These are phyloP conservation scores for Drosophila barbarae DNA, from an alignment of 2,888 invertebrate species.

Conservation along the genomic window DNA sequence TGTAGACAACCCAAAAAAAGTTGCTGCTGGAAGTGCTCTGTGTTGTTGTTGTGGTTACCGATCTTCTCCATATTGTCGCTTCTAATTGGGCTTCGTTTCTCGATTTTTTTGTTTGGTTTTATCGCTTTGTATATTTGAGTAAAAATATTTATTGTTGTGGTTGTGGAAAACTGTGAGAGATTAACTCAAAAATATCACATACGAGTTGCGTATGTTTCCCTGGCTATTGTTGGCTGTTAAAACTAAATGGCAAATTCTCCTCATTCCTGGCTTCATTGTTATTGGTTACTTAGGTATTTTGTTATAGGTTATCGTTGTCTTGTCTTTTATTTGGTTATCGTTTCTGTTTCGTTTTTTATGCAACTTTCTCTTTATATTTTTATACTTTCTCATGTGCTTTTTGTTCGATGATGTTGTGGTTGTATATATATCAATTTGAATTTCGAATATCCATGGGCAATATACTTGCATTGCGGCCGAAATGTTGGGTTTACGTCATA, in stretches of 20 bases:
- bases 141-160: slow-evolving; percentile 41
- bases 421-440: slow-evolving; percentile 75
- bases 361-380: slow-evolving; percentile 62
- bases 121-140: slow-evolving; percentile 36
- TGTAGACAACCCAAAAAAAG: slow-evolving; percentile 71
- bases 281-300: slow-evolving; percentile 49
- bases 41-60: slow-evolving; percentile 48
- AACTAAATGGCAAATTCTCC: slow-evolving; percentile 74
- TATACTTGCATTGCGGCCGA: slow-evolving; percentile 35
- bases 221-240: slow-evolving; percentile 79
- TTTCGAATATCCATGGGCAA: slow-evolving; percentile 65
- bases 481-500: slow-evolving; percentile 52
- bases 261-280: slow-evolving; percentile 42
- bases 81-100: slow-evolving; percentile 56
- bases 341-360: slow-evolving; percentile 44
- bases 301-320: slow-evolving; percentile 42
- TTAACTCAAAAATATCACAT: slow-evolving; percentile 79
- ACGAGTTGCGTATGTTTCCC: slow-evolving; percentile 80
- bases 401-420: slow-evolving; percentile 42
- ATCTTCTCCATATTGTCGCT: slow-evolving; percentile 60
- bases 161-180: slow-evolving; percentile 60
- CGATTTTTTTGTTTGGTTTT: slow-evolving; percentile 42
- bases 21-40: slow-evolving; percentile 71
- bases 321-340: slow-evolving; percentile 45
- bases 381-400: slow-evolving; percentile 62